Base-by-base conservation (phyloP, 2,797 vertebrate genomes). In the Platyrinchus mystaceus region DNA sequence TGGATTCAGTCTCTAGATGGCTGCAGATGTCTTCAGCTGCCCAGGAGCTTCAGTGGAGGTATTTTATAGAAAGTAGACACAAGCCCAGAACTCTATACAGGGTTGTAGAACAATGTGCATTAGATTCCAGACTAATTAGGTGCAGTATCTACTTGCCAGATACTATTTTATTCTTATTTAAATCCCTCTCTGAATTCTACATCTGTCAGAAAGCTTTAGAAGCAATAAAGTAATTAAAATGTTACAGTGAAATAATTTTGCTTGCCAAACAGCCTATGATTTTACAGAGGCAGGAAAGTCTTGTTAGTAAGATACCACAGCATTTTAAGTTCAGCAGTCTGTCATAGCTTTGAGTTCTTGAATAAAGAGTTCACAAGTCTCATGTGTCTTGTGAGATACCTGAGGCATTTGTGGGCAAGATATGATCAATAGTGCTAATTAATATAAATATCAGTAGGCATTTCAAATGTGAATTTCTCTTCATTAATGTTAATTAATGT, bases 201-300 rank as follows among this genome's bases (percentile, higher is more conserved):
- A 66, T 41, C 84, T 94, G 76, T 90, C 76, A 90, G 73, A 89
- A 94, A 59, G 53, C 64, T 90, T 68, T 49, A 50, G 91, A 69
- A 94, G 59, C 82, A 37, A 23, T 86, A 73, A 90, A 66, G 43
- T 90, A 81, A 94, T 93, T 81, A 93, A 94, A 93, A 84, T 73
- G 50, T 91, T 93, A 39, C 78, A 86, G 14, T 86, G 91, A 90
- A 84, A 79, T 68, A 84, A 68, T 81, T 94, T 80, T 66, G 14
- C 36, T 77, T 63, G 32, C n/a, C 24, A 73, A 86, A 47, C 22
- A 64, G 46, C 16, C 44, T 70, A 3, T 64, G 73, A 63, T 85
- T 87, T 75, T 64, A 56, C 26, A 39, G 71, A 71, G 49, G 18
- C 24, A 39, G 30, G 14, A 23, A 71, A 58, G 20, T 28, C 67